A percentile compares a stretch with the other conserved stretches of the same genome.
These are phyloP conservation scores for Brotula barbata DNA, from an alignment of 2,797 vertebrate genomes.

Conservation along the genomic window DNA sequence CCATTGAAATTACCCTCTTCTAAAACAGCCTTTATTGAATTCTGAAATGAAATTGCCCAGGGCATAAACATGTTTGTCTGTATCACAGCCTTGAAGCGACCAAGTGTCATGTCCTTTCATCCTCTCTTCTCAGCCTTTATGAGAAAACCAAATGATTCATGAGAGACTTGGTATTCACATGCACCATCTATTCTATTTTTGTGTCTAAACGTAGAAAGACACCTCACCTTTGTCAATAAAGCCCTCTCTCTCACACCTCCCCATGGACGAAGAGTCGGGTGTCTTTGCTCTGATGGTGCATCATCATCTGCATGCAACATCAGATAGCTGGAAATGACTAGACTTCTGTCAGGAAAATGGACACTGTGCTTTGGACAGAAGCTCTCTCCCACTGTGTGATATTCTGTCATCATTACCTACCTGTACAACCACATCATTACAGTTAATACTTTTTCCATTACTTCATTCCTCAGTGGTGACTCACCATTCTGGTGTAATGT, in stretches of 20 bases:
- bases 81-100: slow-evolving; percentile 48
- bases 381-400: slow-evolving; percentile 42
- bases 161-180: slow-evolving; percentile 65
- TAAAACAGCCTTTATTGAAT: slow-evolving; percentile 63
- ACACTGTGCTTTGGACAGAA: slow-evolving; percentile 20
- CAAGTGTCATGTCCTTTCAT: slow-evolving; percentile 61
- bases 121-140: slow-evolving; percentile 55
- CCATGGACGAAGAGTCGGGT: slow-evolving; percentile 23
- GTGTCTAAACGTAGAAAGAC: slow-evolving; percentile 70
- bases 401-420: slow-evolving; percentile 49
- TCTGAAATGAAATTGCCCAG: slow-evolving; percentile 62
- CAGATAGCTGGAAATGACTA: slow-evolving; percentile 39
- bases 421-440: slow-evolving; percentile 41
- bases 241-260: slow-evolving; percentile 38
- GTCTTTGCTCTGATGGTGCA: slow-evolving; percentile 32
- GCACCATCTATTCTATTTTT: slow-evolving; percentile 51
- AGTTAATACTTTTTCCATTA: slow-evolving; percentile 31
- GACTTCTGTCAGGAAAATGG: slow-evolving; percentile 37
- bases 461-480: slow-evolving; percentile 10
- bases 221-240: slow-evolving; percentile 66
- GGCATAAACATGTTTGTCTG: slow-evolving; percentile 74
- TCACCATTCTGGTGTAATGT: slow-evolving; percentile 20
- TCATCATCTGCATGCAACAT: slow-evolving; percentile 39
- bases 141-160: slow-evolving; percentile 75
- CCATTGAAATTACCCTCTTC: slow-evolving; percentile 51